Base-by-base conservation (phyloP, 2,797 vertebrate species). In the Pangasius macronema region DNA sequence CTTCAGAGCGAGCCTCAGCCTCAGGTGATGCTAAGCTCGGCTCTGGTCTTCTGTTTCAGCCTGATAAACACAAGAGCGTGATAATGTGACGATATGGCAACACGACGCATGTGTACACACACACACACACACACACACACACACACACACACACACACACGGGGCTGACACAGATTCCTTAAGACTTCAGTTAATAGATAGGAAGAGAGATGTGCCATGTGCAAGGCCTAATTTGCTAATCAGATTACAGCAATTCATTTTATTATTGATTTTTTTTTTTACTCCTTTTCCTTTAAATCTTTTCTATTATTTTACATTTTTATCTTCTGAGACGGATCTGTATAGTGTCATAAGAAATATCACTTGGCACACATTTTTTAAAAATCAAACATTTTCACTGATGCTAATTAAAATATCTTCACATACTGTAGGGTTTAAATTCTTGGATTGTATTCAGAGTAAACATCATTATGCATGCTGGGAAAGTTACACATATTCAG, bases 11-110 rank as follows among this genome's bases (percentile, higher is more conserved):
- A 79, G 82, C 81, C 82, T 89, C 68, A 93, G 93, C 94, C 91
- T 96, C 95, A 95, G 94, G 95, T 95, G 95, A 94, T 93, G 93
- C 93, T 95, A 95, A 96, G 95, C 94, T 89, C 93, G 88, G 89
- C 89, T 92, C 84, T 70, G 85, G 76, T 86, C 86, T 68, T 87
- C 89, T 80, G 89, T 85, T 89, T 83, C 88, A 80, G 68, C 67
- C 67, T 88, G 89, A 89, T 92, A 89, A 92, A 89, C 88, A 88
- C 33, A 16, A 42, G 65, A 30, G 20, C 30, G 9, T 10, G 51
- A 79, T 36, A 51, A 89, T 14, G 20, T 49, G 49, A 27, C 18
- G 16, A 65, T 16, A 46, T 65, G 33, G 42, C 83, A 39, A 75
- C 81, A 49, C 39, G 55, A 79, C 18, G 14, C 65, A 18, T 18